Evolutionary conservation across 2,113 vertebrate genomes (phyloP).

Genomic region (Beaufortia kweichowensis): DNA sequence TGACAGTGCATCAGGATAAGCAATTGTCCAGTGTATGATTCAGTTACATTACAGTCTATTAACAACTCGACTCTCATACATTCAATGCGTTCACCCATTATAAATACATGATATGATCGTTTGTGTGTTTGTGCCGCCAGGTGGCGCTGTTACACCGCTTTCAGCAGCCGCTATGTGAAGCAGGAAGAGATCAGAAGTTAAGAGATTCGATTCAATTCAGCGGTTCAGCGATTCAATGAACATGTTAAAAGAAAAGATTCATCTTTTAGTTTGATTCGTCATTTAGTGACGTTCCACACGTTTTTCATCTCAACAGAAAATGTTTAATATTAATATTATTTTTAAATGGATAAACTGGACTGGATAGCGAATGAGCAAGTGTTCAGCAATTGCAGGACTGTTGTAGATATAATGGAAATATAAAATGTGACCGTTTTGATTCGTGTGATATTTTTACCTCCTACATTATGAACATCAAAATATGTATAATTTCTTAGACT

Average conservation of each 20-base stretch:
- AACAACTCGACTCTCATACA: not conserved
- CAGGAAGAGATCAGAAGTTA: constrained; percentile 56
- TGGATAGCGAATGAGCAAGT: no score
- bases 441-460: no score
- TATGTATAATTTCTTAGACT: no score
- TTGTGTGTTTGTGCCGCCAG: constrained; percentile 37
- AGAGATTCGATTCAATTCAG: not conserved
- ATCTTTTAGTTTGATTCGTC: not conserved
- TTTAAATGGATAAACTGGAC: no score
- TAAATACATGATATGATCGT: constrained; percentile 21
- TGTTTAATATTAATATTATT: no score
- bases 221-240: not conserved
- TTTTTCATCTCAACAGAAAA: no score
- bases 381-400: no score
- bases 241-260: not conserved
- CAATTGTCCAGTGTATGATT: not conserved
- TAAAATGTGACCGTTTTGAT: no score
- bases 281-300: not conserved
- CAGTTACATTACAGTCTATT: not conserved
- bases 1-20: not conserved
- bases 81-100: no score
- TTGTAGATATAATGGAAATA: no score
- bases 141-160: constrained; percentile 30
- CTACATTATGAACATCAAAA: no score
- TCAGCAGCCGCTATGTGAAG: constrained; percentile 32